Conservation (phyloP, 2,113 vertebrate genomes). For the Cyanoliseus patagonus region DNA sequence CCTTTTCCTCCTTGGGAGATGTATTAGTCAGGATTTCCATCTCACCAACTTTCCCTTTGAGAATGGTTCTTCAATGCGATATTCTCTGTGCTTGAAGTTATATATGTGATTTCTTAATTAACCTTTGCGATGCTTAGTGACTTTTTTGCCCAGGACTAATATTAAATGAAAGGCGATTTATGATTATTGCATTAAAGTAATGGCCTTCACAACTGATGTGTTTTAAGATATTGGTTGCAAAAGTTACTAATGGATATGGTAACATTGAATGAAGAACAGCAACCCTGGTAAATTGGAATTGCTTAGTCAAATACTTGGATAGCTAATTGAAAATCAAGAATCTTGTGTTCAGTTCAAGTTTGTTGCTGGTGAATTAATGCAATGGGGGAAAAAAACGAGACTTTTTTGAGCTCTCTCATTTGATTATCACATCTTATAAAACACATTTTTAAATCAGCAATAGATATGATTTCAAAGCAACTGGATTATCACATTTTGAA, state of each 20-base stretch:
- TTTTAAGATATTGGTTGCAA: background rate
- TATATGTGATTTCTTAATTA: slow-evolving; percentile 20
- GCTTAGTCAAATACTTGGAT: background rate
- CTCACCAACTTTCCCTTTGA: background rate
- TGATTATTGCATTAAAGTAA: background rate
- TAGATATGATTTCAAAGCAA: background rate
- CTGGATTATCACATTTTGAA: background rate
- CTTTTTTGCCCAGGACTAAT: background rate
- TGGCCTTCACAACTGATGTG: background rate
- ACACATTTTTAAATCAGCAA: background rate
- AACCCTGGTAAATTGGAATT: background rate
- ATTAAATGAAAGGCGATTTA: background rate
- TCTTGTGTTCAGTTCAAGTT: background rate
- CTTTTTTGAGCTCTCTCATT: background rate
- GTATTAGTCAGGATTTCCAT: background rate
- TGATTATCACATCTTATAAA: background rate
- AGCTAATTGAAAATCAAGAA: background rate
- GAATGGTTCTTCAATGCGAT: background rate
- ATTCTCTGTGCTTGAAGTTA: background rate
- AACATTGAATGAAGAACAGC: background rate
- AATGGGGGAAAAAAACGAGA: background rate
- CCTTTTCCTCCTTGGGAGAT: background rate
- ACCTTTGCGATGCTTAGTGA: background rate
- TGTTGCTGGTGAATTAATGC: background rate
- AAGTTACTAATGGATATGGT: slow-evolving; percentile 27